Evolutionary conservation across 1,140 invertebrate genomes (phyloP), one percentile per base, ranked within the genome.

Genomic region (Epicauta chinensis): DNA sequence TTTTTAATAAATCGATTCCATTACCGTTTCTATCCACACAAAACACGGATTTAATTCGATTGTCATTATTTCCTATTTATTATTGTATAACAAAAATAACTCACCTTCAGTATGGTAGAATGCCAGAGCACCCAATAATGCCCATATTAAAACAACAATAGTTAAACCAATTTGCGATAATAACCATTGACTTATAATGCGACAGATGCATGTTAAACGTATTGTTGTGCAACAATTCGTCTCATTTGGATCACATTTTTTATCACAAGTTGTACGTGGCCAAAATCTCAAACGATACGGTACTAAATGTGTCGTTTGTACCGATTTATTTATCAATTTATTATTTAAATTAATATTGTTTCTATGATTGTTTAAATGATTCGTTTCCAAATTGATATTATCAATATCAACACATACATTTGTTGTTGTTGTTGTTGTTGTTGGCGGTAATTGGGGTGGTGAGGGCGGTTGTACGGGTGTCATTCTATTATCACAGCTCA

Each of bases 71-170:
- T 7, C 23, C 23, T 7, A n/a, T n/a, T n/a, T 7, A 23, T 23
- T 23, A 7, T 23, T 5, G 23, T 5, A 2, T 23, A 2, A 7
- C 4, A 23, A 5, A 23, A 23, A 23, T 5, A 23, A 7, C 53
- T 60, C 63, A 73, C 71, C 78, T 69, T 82, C 80, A 7, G 77
- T 80, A 2, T 73, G 66, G 55, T 74, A 75, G 62, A 82, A 81
- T 0, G 76, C 74, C 0, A 71, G 69, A 3, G 80, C 79, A 15
- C 79, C 79, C 0, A 76, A 62, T 10, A 82, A 58, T 0, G 76
- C 72, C 80, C 80, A 82, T 4, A 74, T 56, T 0, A 73, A 57
- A 10, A 82, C 60, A 1, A 81, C 64, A 55, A 73, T 71, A 1
- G 73, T 67, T 2, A 82, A 62, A 16, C 79, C 79, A 39, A 65